phyloP scores from a whole-genome alignment of 2,113 vertebrate species.

The Microcebus griseorufus region DNA sequence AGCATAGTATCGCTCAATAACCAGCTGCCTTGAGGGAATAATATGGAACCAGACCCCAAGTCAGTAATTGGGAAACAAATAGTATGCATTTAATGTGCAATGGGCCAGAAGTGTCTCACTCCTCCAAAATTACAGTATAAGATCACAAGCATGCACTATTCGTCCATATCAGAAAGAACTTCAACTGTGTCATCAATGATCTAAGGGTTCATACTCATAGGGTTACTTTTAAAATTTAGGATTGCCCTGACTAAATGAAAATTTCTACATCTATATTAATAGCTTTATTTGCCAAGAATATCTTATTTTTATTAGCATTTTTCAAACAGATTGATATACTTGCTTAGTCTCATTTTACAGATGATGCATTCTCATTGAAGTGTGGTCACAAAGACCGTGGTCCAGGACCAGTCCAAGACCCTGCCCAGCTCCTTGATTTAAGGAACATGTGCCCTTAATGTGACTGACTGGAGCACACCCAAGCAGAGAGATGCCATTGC shows the following conservation, averaged over 20 bases:
- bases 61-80: not conserved
- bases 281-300: not conserved
- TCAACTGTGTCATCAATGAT: not conserved
- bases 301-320: conserved; percentile 32
- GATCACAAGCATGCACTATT: not conserved
- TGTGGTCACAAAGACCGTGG: not conserved
- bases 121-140: not conserved
- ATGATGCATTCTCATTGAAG: not conserved
- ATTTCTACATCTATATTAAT: not conserved
- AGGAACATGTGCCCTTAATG: not conserved
- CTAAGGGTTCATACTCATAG: not conserved
- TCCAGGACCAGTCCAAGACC: not conserved
- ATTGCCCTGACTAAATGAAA: not conserved
- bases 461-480: not conserved
- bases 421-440: not conserved
- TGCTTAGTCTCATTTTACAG: not conserved
- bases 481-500: not conserved
- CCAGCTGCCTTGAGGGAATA: not conserved
- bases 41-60: not conserved
- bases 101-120: not conserved
- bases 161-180: not conserved
- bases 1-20: not conserved
- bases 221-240: not conserved
- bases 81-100: not conserved
- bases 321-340: not conserved